Conservation (phyloP, 2,797 vertebrate genomes). For the Emys orbicularis region DNA sequence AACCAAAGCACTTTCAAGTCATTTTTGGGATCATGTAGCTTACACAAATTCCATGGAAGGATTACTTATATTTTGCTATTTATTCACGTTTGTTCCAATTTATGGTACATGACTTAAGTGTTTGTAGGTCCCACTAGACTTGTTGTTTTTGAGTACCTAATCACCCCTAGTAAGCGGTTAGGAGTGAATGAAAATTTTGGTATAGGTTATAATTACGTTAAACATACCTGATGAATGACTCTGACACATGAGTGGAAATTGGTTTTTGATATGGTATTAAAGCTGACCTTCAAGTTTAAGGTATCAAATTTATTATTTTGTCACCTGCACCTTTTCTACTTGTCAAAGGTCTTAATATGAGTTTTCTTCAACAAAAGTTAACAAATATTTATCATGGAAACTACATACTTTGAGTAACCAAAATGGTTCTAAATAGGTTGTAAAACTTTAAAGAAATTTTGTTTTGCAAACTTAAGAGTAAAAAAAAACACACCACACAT, state of each 20-base stretch:
- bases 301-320: slow-evolving; percentile 84
- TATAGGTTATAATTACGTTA: slow-evolving; percentile 87
- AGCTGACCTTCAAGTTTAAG: slow-evolving; percentile 89
- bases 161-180: slow-evolving; percentile 61
- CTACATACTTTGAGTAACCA: neutral
- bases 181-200: slow-evolving; percentile 75
- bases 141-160: slow-evolving; percentile 63
- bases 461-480: neutral
- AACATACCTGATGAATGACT: slow-evolving; percentile 88
- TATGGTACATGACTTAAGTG: neutral
- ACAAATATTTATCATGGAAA: neutral
- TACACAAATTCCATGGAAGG: neutral
- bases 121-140: neutral
- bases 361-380: slow-evolving; percentile 10
- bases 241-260: slow-evolving; percentile 90
- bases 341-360: neutral
- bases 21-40: neutral
- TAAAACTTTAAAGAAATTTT: neutral
- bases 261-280: slow-evolving; percentile 89
- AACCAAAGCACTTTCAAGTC: neutral
- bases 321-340: slow-evolving; percentile 64
- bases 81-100: neutral
- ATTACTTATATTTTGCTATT: neutral
- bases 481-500: too few relatives aligned
- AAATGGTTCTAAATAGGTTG: neutral